Evolutionary conservation across 1,140 invertebrate species (phyloP).

Genomic region (Apis florea): DNA sequence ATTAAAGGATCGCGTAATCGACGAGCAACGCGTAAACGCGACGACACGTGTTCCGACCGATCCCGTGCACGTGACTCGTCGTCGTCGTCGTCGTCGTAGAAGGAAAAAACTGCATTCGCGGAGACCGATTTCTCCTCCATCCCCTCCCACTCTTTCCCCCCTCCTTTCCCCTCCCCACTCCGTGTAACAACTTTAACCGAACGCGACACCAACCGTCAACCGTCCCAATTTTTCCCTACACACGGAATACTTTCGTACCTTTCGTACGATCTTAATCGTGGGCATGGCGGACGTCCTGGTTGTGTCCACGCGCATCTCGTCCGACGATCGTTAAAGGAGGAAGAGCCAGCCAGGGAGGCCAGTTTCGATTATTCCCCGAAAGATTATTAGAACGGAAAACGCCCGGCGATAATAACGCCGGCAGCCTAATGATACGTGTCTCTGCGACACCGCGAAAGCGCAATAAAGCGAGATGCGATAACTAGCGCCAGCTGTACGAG

Average conservation of each 20-base stretch:
- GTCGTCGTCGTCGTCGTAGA: too few relatives aligned
- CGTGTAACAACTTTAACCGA: neutral
- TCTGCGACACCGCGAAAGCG: conserved; percentile 4
- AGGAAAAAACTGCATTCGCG: too few relatives aligned
- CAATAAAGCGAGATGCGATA: neutral
- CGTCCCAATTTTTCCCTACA: neutral
- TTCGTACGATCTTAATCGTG: conserved; percentile 53
- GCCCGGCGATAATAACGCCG: neutral
- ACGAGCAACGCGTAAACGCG: neutral
- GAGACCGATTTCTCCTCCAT: neutral
- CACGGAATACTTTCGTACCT: conserved; percentile 36
- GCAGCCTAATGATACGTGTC: neutral
- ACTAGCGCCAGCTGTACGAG: neutral
- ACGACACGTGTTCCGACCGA: conserved; percentile 11
- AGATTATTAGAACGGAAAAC: conserved; percentile 1
- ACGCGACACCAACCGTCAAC: neutral
- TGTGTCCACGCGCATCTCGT: conserved; percentile 16
- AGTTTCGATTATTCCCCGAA: too few relatives aligned
- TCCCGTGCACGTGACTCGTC: conserved; percentile 16
- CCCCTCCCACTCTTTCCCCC: too few relatives aligned
- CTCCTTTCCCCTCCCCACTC: too few relatives aligned
- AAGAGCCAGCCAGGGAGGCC: neutral
- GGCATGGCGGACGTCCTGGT: conserved; percentile 3
- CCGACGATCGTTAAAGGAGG: neutral
- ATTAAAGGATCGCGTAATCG: conserved; percentile 30